A percentile compares a stretch with the other conserved stretches of the same genome.
Conservation (phyloP, 2,797 vertebrate species). For the Pempheris klunzingeri region DNA sequence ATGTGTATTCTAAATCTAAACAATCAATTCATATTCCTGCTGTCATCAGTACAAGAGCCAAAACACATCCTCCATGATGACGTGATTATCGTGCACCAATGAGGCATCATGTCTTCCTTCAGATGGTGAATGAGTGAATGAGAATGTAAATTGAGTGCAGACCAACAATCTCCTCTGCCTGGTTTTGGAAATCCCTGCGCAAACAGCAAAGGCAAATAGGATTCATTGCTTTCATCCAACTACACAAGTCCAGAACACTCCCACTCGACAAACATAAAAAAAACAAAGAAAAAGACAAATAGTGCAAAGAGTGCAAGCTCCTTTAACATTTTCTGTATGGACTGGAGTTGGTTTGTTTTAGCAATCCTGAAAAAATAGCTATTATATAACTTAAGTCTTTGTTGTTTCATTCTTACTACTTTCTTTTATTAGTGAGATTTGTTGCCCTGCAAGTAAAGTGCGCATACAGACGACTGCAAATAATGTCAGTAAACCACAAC, state of each 20-base stretch:
- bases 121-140: background rate
- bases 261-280: conserved; percentile 61
- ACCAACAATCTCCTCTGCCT: conserved; percentile 13
- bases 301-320: conserved; percentile 34
- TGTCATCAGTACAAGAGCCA: background rate
- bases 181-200: conserved; percentile 29
- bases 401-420: background rate
- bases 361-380: conserved; percentile 26
- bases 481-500: conserved; percentile 14
- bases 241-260: conserved; percentile 53
- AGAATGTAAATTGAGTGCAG: background rate
- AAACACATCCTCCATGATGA: background rate
- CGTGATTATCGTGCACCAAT: background rate
- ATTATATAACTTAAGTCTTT: background rate
- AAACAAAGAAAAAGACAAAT: too few relatives aligned
- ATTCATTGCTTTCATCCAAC: conserved; percentile 52
- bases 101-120: conserved; percentile 1
- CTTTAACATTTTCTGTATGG: conserved; percentile 37
- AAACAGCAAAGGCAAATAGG: conserved; percentile 7
- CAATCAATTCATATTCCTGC: background rate
- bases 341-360: conserved; percentile 10
- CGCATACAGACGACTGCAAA: conserved; percentile 8
- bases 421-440: conserved; percentile 35
- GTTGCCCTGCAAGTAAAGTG: conserved; percentile 25
- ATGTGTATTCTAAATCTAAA: background rate